Percentiles rank a stretch among this genome's conserved stretches.
These are phyloP conservation scores for Crocidura indochinensis DNA, from an alignment of 2,797 vertebrate genomes.

Conservation along the genomic window DNA sequence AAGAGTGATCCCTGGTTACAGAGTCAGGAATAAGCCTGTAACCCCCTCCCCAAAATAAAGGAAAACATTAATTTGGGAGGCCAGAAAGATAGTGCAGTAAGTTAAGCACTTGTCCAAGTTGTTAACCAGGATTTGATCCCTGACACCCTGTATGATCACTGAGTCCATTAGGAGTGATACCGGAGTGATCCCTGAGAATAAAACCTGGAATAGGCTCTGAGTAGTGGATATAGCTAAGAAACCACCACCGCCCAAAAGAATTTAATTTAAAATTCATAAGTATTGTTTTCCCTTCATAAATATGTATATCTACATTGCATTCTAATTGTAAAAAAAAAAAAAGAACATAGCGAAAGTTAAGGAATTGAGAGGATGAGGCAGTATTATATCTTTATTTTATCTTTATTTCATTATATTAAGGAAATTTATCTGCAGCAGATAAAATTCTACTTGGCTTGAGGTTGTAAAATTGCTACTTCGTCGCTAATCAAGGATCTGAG, in stretches of 20 bases:
- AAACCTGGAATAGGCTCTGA: no score
- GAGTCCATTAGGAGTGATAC: background rate
- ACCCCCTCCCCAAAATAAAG: no score
- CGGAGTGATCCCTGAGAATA: background rate
- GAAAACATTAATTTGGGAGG: no score
- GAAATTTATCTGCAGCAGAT: background rate
- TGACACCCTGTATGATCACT: no score
- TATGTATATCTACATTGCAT: background rate
- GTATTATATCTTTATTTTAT: background rate
- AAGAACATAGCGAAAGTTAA: slow-evolving; percentile 25
- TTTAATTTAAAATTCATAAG: background rate
- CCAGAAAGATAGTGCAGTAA: no score
- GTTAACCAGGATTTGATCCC: no score
- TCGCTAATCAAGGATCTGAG: slow-evolving; percentile 21
- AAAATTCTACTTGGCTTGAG: background rate
- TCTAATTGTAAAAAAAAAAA: slow-evolving; percentile 44
- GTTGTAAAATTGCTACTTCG: slow-evolving; percentile 22
- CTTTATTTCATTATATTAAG: slow-evolving; percentile 33
- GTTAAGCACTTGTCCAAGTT: no score
- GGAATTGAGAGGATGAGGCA: background rate
- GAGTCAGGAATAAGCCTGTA: no score
- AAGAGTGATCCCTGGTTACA: no score
- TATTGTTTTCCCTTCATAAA: slow-evolving; percentile 3
- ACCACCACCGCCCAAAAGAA: background rate
- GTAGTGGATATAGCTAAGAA: no score